Evolutionary conservation across 2,888 invertebrate genomes (phyloP).

Genomic region (Eugnorisma glareosa): DNA sequence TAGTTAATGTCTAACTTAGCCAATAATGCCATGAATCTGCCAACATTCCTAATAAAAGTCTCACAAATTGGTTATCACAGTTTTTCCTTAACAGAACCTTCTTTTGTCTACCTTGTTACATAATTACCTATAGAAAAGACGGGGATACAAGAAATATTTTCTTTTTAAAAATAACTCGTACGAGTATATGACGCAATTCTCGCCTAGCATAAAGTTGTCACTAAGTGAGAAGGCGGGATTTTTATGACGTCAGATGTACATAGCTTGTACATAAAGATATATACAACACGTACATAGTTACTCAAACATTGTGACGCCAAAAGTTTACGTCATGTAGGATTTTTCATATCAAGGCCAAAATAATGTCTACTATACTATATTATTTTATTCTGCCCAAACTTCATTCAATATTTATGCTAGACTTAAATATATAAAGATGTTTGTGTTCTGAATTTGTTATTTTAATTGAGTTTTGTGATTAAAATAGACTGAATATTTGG

Average conservation of each 20-base stretch:
- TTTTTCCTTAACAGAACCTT: too few relatives aligned
- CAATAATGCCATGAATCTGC: background rate
- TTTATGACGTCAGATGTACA: slow-evolving; percentile 43
- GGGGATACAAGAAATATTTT: background rate
- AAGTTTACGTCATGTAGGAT: slow-evolving; percentile 33
- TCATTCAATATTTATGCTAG: slow-evolving; percentile 9
- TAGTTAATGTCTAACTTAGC: background rate
- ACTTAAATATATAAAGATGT: slow-evolving; percentile 13
- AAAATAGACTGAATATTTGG: slow-evolving; percentile 11
- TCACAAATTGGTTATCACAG: background rate
- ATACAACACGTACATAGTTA: slow-evolving; percentile 27
- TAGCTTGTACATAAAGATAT: slow-evolving; percentile 9
- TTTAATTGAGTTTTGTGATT: slow-evolving; percentile 38
- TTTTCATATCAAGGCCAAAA: slow-evolving; percentile 30
- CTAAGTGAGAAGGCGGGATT: slow-evolving; percentile 7
- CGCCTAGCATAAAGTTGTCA: slow-evolving; percentile 9
- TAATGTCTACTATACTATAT: background rate
- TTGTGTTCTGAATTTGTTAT: slow-evolving; percentile 31
- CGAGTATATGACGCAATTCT: slow-evolving; percentile 9
- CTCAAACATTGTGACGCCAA: slow-evolving; percentile 39
- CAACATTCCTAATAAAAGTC: background rate
- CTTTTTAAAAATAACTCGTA: slow-evolving; percentile 1
- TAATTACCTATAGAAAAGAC: too few relatives aligned
- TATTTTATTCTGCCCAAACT: slow-evolving; percentile 11
- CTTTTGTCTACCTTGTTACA: too few relatives aligned